These are phyloP conservation scores for Myrmophylax atrothorax DNA, from an alignment of 2,113 vertebrate species.

Conservation along the genomic window DNA sequence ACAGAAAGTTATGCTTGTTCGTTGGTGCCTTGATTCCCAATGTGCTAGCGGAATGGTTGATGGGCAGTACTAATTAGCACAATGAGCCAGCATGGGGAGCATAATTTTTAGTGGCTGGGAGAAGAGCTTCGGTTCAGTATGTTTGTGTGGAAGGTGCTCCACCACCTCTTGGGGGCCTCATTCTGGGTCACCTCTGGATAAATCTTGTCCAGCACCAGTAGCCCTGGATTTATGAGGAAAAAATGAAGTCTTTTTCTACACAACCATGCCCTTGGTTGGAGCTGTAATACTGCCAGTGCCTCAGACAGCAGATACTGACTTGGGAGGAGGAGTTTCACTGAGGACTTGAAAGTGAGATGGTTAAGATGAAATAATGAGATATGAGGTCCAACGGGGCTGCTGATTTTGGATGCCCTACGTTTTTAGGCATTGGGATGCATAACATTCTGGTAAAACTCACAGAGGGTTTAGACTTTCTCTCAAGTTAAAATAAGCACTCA, in stretches of 20 bases:
- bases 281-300: neutral
- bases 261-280: neutral
- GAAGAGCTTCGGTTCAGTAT: neutral
- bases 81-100: fast-evolving
- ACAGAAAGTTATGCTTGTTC: neutral
- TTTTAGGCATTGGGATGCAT: neutral
- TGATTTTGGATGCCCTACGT: neutral
- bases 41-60: neutral
- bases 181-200: neutral
- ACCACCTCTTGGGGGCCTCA: neutral
- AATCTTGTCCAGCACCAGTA: fast-evolving
- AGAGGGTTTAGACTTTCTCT: neutral
- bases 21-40: neutral
- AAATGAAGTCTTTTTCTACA: neutral
- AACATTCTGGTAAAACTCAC: neutral
- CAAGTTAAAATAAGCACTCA: neutral
- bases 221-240: neutral
- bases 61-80: neutral
- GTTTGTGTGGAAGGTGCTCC: neutral
- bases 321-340: neutral
- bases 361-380: neutral
- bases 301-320: neutral
- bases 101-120: neutral
- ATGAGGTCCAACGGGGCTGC: neutral
- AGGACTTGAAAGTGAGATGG: neutral